Conservation (phyloP, 2,888 invertebrate species). For the Hymenopus coronatus region DNA sequence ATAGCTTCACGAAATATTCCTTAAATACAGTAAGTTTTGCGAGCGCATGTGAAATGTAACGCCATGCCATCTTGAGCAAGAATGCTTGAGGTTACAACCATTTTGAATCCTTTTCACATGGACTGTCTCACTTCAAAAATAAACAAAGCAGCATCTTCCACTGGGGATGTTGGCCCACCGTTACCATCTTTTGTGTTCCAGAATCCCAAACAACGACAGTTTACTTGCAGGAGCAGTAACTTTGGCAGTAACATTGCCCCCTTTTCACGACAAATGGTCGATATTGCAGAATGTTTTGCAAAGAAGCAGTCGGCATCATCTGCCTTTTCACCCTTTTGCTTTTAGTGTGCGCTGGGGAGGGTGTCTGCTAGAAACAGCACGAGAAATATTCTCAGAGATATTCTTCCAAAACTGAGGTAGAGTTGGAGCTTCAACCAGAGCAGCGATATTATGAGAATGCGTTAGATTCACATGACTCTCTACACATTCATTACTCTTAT, state of each 20-base stretch:
- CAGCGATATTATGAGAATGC: not conserved
- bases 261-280: not conserved
- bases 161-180: too few relatives aligned
- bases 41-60: not conserved
- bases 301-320: not conserved
- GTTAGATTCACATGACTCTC: too few relatives aligned
- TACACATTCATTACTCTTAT: too few relatives aligned
- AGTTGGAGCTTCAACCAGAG: not conserved
- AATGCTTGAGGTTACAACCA: not conserved
- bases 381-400: not conserved
- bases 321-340: not conserved
- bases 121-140: too few relatives aligned
- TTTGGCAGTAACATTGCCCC: not conserved
- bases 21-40: too few relatives aligned
- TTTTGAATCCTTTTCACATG: too few relatives aligned
- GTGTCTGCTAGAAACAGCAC: not conserved
- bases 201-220: not conserved
- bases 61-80: not conserved
- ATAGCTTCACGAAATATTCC: too few relatives aligned
- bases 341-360: not conserved
- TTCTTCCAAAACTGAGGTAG: not conserved
- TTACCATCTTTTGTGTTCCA: too few relatives aligned
- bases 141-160: too few relatives aligned
- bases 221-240: not conserved
- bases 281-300: not conserved